Base-by-base conservation (phyloP, 2,113 vertebrate genomes). In the Tragelaphus imberbis region DNA sequence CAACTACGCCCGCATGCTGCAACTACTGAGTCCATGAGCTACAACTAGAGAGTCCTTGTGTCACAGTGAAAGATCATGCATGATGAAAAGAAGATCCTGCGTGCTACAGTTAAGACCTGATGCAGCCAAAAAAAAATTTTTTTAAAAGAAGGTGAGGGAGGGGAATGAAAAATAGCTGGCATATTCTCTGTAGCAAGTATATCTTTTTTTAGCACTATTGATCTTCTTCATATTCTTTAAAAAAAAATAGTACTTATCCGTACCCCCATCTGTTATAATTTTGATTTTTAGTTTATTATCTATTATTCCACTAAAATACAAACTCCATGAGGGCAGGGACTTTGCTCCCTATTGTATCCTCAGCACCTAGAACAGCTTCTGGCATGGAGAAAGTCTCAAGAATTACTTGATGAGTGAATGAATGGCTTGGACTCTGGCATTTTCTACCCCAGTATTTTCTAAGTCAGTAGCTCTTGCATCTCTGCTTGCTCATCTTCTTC, bases 1-100 rank as follows among this genome's bases (percentile, higher is more conserved):
- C 5, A 71, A 2, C 5, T 1, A 23, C 40, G n/a, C 19, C 68
- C 0, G 0, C 0, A 1, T 0, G n/a, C 68, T 71, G 19, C n/a
- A 23, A 23, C n/a, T 40, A 23, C n/a, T 40, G n/a, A 23, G n/a
- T 12, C 68, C n/a, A 23, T 6, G n/a, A 71, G 19, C 68, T 23
- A 40, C n/a, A 40, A 12, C 5, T 40, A 23, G 9, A 33, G 30
- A 40, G 19, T 40, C 19, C 10, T 6, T 12, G 68, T 10, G 19
- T 12, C n/a, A 40, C 19, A 40, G 19, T 40, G n/a, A 40, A 40
- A 40, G 5, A 71, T 40, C n/a, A 19, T 23, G 19, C 19, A 6
- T 36, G 65, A 71, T 23, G 65, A 71, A 71, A 71, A 36, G 65
- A 71, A 36, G n/a, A 36, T 11, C n/a, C 65, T 71, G n/a, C 1